Evolutionary conservation across 1,140 invertebrate genomes (phyloP).

Genomic region (Papilio helenus): DNA sequence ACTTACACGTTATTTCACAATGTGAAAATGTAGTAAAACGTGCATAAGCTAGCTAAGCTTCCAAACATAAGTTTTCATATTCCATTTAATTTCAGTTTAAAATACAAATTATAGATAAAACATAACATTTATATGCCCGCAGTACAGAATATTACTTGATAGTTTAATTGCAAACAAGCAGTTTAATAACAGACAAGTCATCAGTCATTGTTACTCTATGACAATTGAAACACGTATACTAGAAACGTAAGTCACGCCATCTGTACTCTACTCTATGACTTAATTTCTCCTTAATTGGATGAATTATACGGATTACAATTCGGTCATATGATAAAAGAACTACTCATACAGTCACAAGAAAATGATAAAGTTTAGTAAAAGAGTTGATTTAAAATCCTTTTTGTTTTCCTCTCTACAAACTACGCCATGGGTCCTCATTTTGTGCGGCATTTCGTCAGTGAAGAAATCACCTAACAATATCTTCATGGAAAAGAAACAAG

Average conservation of each 20-base stretch:
- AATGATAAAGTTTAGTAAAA: neutral
- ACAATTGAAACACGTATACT: neutral
- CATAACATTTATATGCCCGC: neutral
- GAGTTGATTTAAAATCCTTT: neutral
- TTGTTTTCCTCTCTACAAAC: neutral
- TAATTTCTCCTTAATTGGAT: slow-evolving; percentile 10
- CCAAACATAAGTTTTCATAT: too few relatives aligned
- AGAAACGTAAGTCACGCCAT: slow-evolving; percentile 1
- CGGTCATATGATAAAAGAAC: neutral
- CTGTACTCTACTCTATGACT: neutral
- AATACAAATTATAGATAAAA: neutral
- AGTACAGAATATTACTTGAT: neutral
- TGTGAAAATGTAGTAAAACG: too few relatives aligned
- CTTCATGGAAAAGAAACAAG: neutral
- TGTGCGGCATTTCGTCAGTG: too few relatives aligned
- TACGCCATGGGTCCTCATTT: neutral
- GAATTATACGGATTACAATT: slow-evolving; percentile 5
- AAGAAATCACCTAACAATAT: too few relatives aligned
- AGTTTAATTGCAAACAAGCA: slow-evolving; percentile 7
- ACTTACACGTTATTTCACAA: too few relatives aligned
- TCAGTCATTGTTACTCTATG: slow-evolving; percentile 20
- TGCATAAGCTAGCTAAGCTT: too few relatives aligned
- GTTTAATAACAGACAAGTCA: slow-evolving; percentile 18
- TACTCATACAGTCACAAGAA: neutral
- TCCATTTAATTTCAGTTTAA: neutral